Conservation (phyloP, 2,888 invertebrate genomes). For the Fragum sueziense region DNA sequence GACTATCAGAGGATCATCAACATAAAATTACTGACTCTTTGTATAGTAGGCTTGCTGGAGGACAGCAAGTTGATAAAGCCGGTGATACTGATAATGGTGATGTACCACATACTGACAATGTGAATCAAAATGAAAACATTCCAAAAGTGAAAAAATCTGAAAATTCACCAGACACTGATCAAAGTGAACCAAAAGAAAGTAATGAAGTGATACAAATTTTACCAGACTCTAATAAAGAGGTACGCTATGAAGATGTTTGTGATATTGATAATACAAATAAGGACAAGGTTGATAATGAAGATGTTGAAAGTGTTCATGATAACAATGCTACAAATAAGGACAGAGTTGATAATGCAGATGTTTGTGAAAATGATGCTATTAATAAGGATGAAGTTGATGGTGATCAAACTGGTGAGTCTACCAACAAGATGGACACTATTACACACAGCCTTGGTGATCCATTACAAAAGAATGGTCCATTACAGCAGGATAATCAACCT, state of each 20-base stretch:
- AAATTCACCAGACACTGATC: neutral
- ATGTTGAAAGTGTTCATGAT: neutral
- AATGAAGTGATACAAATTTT: neutral
- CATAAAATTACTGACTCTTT: neutral
- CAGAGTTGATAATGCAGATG: no score
- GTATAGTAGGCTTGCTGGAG: no score
- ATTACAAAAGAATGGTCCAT: neutral
- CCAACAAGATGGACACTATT: neutral
- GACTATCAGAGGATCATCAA: neutral
- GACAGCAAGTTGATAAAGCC: no score
- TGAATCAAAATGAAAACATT: no score
- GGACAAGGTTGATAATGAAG: neutral
- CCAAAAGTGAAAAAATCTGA: neutral
- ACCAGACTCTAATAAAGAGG: neutral
- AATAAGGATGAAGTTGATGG: constrained; percentile 43
- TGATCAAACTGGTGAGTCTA: constrained; percentile 12
- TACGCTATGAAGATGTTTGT: no score
- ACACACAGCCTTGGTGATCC: neutral
- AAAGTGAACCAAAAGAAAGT: neutral
- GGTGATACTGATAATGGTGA: no score
- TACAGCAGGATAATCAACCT: neutral
- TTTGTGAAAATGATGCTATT: neutral
- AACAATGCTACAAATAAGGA: no score
- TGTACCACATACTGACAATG: no score
- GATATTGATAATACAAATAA: no score